A percentile compares a stretch with the other conserved stretches of the same genome.
phyloP scores from a whole-genome alignment of 2,797 vertebrate genomes.

The Pitangus sulphuratus region DNA sequence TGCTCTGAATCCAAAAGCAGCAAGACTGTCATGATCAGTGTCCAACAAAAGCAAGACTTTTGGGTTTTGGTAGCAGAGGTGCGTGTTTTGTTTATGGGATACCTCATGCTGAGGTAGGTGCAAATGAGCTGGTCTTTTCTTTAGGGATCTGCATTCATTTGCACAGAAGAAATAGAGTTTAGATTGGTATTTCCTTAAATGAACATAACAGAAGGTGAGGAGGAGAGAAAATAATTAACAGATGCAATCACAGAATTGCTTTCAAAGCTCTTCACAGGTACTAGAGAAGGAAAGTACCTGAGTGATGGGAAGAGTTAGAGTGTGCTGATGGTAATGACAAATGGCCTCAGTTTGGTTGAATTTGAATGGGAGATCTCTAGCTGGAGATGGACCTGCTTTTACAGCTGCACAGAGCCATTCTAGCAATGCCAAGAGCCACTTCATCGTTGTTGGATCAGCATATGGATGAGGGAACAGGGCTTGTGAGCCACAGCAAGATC shows the following conservation, averaged over 20 bases:
- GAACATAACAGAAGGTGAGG: constrained; percentile 40
- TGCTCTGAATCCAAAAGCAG: neutral
- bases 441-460: neutral
- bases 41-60: neutral
- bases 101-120: neutral
- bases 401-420: neutral
- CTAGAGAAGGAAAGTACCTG: neutral
- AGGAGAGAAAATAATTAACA: constrained; percentile 55
- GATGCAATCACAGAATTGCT: neutral
- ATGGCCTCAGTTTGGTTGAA: neutral
- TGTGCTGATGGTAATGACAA: neutral
- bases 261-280: constrained; percentile 8
- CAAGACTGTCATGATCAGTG: neutral
- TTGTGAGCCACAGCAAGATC: neutral
- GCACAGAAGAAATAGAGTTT: neutral
- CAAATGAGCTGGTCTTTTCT: neutral
- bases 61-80: neutral
- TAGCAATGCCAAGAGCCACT: neutral
- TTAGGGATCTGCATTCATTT: neutral
- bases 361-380: neutral
- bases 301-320: neutral
- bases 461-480: accelerated
- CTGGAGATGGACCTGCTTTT: neutral
- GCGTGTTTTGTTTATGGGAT: neutral
- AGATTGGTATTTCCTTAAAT: constrained; percentile 4